Evolutionary conservation across 2,113 vertebrate genomes (phyloP).

Genomic region (Grus americana): DNA sequence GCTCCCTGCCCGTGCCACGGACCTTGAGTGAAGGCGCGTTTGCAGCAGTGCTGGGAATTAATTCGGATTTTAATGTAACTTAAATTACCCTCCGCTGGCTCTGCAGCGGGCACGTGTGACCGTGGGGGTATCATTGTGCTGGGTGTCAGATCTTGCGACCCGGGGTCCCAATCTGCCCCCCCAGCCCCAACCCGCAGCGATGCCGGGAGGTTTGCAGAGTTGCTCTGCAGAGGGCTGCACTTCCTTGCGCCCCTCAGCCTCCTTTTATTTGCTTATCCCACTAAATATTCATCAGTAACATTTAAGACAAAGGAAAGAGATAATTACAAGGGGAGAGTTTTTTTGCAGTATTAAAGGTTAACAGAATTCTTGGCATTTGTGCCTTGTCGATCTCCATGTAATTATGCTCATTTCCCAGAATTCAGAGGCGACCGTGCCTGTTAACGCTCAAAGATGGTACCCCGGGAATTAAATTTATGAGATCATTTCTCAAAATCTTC

Average conservation of each 20-base stretch:
- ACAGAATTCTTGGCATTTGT: slow-evolving; percentile 86
- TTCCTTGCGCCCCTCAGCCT: slow-evolving; percentile 45
- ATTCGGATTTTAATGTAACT: background rate
- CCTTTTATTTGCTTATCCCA: slow-evolving; percentile 73
- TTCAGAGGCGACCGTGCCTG: slow-evolving; percentile 76
- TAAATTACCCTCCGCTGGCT: rapidly evolving
- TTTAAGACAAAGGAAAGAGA: slow-evolving; percentile 83
- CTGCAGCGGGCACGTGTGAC: background rate
- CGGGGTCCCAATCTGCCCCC: background rate
- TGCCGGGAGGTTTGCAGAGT: background rate
- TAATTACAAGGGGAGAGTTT: slow-evolving; percentile 81
- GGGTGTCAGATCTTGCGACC: background rate
- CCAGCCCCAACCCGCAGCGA: rapidly evolving
- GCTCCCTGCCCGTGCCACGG: rapidly evolving
- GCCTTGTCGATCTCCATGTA: slow-evolving; percentile 82
- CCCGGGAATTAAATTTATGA: slow-evolving; percentile 82
- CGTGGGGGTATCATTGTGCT: rapidly evolving
- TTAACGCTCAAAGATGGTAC: slow-evolving; percentile 75
- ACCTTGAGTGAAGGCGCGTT: rapidly evolving
- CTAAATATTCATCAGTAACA: slow-evolving; percentile 83
- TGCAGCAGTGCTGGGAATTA: background rate
- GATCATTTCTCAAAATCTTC: slow-evolving; percentile 73
- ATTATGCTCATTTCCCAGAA: slow-evolving; percentile 84
- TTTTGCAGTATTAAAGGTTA: slow-evolving; percentile 82
- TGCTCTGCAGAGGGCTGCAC: background rate